Base-by-base conservation (phyloP, 2,797 vertebrate species). In the Chlorospingus flavigularis region DNA sequence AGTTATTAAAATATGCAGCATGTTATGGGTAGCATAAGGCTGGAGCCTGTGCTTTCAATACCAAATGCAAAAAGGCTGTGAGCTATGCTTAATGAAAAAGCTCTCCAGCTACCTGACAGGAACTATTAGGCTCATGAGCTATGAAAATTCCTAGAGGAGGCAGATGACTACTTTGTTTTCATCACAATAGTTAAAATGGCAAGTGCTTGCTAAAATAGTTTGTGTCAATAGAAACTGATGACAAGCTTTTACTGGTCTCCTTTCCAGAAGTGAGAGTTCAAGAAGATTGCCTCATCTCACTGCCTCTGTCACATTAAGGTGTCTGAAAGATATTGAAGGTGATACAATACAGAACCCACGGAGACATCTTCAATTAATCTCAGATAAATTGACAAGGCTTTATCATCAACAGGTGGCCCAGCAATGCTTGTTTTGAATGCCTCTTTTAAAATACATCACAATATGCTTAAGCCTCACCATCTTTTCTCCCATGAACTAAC, bases 161-260 rank as follows among this genome's bases (percentile, higher is more conserved):
- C 40, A 91, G 87, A 63, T 90, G 73, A 70, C 67, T 74, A 67
- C 79, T 78, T 86, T 75, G 73, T 85, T 90, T 91, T 63, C 25
- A 40, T 42, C 68, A 86, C 72, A 92, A 86, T 70, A 71, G 23
- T 86, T 95, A 62, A 85, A 91, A 91, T 75, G 72, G 81, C 78
- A 89, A 89, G 33, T 40, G 33, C 75, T 93, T 83, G 33, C 65
- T 95, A 75, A 93, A 95, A 90, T 83, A 87, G 75, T 95, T 88
- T 80, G 30, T 55, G 47, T 58, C 94, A 92, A 77, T 48, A 88
- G 68, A 92, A 96, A 54, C 24, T 11, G 66, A 90, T 80, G 61
- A 66, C 77, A 86, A 80, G 66, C 12, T 48, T 35, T 68, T 50
- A 47, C 50, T 42, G 72, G 39, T 83, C 72, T 89, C 50, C 43